Evolutionary conservation across 2,797 vertebrate genomes (phyloP).

Genomic region (Vireo griseus): DNA sequence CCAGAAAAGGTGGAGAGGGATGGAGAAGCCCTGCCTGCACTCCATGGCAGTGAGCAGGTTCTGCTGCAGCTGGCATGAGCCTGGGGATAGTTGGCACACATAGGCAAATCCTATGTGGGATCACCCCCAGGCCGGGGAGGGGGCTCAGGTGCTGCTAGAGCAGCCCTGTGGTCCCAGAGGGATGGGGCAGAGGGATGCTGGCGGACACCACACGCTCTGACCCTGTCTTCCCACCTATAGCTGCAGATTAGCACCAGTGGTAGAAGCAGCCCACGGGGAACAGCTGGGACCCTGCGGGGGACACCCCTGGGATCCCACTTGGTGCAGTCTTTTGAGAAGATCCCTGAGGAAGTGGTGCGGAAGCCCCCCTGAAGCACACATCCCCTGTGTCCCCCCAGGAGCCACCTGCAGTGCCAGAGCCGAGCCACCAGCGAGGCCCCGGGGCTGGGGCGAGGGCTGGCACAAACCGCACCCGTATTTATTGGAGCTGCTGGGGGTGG

Average conservation of each 20-base stretch:
- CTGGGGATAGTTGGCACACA: fast-evolving
- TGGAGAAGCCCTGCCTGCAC: background rate
- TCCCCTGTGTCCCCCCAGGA: background rate
- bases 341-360: background rate
- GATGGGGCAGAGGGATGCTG: background rate
- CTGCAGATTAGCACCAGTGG: background rate
- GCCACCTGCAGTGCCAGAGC: background rate
- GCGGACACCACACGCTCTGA: fast-evolving
- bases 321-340: constrained; percentile 16
- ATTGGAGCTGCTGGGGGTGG: background rate
- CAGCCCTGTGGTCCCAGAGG: background rate
- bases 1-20: fast-evolving
- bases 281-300: background rate
- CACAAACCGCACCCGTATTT: background rate
- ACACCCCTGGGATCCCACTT: background rate
- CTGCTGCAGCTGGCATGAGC: background rate
- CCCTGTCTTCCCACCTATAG: background rate
- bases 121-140: background rate
- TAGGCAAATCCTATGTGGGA: background rate
- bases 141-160: background rate
- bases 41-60: background rate
- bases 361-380: background rate
- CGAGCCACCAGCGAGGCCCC: fast-evolving
- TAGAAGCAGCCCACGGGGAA: background rate
- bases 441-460: background rate